phyloP scores from a whole-genome alignment of 2,113 vertebrate species.

The Poecilia latipinna region DNA sequence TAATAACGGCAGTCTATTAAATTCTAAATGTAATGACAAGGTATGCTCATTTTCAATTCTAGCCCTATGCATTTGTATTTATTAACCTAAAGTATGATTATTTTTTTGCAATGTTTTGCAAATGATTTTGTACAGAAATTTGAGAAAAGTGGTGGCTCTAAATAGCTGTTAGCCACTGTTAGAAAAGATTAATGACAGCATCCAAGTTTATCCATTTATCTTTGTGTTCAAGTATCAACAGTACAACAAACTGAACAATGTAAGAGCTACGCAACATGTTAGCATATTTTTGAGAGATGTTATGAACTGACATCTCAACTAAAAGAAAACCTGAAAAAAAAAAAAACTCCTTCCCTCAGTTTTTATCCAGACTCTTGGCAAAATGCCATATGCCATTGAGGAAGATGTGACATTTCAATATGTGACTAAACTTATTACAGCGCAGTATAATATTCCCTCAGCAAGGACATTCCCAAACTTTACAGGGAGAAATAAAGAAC shows the following conservation, averaged over 20 bases:
- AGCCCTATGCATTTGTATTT: no score
- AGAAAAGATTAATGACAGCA: not conserved
- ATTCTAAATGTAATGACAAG: no score
- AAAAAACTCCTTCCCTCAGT: not conserved
- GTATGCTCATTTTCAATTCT: no score
- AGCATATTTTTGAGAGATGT: not conserved
- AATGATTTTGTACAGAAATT: not conserved
- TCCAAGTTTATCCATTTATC: not conserved
- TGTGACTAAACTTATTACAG: not conserved
- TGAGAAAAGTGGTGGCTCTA: not conserved
- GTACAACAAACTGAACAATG: not conserved
- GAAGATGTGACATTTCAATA: not conserved
- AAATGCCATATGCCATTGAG: not conserved
- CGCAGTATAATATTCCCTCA: not conserved
- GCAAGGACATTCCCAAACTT: not conserved
- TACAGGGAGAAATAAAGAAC: not conserved
- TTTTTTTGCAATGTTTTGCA: no score
- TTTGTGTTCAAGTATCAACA: not conserved
- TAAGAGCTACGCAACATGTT: not conserved
- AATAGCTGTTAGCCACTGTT: not conserved
- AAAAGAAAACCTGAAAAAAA: not conserved
- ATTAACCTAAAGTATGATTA: no score
- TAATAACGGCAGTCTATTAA: no score
- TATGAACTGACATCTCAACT: not conserved
- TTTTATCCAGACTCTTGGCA: not conserved